Base-by-base conservation (phyloP, 1,140 invertebrate species). In the Ganaspis sp. region DNA sequence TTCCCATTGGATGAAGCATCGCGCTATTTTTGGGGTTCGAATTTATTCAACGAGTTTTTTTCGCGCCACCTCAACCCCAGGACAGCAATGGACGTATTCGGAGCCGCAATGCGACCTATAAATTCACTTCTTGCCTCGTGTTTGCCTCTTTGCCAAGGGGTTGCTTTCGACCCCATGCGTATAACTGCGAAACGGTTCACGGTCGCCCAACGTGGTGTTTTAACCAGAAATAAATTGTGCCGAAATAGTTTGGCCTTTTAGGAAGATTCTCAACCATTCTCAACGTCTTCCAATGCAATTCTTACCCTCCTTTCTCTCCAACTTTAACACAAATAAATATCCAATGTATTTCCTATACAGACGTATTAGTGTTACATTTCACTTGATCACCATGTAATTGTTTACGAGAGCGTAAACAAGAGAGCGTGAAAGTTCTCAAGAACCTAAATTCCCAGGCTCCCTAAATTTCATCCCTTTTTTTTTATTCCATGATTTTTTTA, bases 51-150 rank as follows among this genome's bases (percentile, higher is more conserved):
- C 72, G 69, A 71, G 69, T 37, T 21, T 58, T 42, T 72, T 74
- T 80, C n/a, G 11, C 70, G 45, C 71, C 40, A 74, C 74, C 69
- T 49, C 45, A 42, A 49, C 37, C 58, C 53, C 21, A 12, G 53
- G 37, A 70, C 29, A 71, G 40, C 34, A 73, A 73, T 75, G 75
- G 75, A 73, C 79, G 70, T 75, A 75, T 78, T 77, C 73, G 75
- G 75, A 75, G 75, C 73, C 79, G 78, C 79, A 77, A 77, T 81
- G 79, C 79, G 79, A 75, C 76, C 79, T 81, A 81, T 81, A 81
- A 81, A 81, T 81, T 81, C 73, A 74, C 34, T 70, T 72, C 73
- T 70, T 75, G 73, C 76, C 73, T 78, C 75, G 76, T 75, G 79
- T 75, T 78, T 78, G 74, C 45, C 76, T 64, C 76, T 72, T 72